A percentile compares a stretch with the other conserved stretches of the same genome.
phyloP scores from a whole-genome alignment of 2,888 invertebrate genomes.

The Tromatobia lineatoria region DNA sequence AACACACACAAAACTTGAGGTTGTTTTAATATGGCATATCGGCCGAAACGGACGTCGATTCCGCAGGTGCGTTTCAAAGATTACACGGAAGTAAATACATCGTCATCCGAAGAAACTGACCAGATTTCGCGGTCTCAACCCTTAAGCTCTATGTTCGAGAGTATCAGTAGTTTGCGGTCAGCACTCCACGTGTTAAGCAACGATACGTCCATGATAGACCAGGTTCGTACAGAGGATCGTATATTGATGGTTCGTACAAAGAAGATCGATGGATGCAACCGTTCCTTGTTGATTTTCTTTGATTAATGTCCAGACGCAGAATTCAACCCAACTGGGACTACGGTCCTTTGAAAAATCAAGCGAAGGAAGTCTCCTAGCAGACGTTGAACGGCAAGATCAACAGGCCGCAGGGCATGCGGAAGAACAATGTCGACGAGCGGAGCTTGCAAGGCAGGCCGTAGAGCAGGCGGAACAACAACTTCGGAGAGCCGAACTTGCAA shows the following conservation, averaged over 20 bases:
- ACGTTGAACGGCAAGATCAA: too few species aligned
- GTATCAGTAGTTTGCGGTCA: conserved; percentile 3
- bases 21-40: conserved; percentile 6
- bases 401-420: too few species aligned
- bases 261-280: background rate
- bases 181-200: background rate
- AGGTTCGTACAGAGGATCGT: conserved; percentile 5
- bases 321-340: background rate
- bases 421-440: too few species aligned
- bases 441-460: too few species aligned
- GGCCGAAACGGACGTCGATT: conserved; percentile 2
- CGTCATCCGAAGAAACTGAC: conserved; percentile 3
- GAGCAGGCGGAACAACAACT: background rate
- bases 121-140: background rate
- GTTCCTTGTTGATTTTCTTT: background rate
- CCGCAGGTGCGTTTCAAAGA: conserved; percentile 4
- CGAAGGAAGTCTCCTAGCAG: too few species aligned
- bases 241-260: background rate
- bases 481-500: conserved; percentile 2
- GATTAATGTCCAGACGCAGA: conserved; percentile 8
- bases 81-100: background rate
- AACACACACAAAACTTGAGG: background rate
- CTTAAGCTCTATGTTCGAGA: background rate
- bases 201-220: background rate
- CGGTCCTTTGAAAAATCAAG: background rate